A percentile compares a stretch with the other conserved stretches of the same genome.
Evolutionary conservation across 2,113 vertebrate genomes (phyloP).

Genomic region (Lepisosteus oculatus): DNA sequence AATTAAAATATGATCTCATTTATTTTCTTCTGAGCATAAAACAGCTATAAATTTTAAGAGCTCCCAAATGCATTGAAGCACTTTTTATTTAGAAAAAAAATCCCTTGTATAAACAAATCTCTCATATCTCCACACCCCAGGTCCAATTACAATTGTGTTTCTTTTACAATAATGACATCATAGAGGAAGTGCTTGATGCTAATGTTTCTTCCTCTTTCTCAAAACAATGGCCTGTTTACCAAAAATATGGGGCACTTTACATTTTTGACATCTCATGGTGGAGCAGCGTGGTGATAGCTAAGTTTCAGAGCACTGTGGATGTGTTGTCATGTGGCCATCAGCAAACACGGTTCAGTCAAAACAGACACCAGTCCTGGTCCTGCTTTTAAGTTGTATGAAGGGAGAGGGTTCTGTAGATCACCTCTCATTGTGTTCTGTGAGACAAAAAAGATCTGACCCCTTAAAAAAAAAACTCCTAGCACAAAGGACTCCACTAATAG

Average conservation of each 20-base stretch:
- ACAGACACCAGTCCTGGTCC: too few relatives aligned
- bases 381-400: too few relatives aligned
- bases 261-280: neutral
- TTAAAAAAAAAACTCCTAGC: too few relatives aligned
- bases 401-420: too few relatives aligned
- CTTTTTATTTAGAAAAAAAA: constrained; percentile 46
- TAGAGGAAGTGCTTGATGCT: constrained; percentile 58
- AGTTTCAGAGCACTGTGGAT: neutral
- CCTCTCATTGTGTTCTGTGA: too few relatives aligned
- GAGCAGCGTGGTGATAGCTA: neutral
- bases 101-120: constrained; percentile 52
- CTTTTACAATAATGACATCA: constrained; percentile 57
- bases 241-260: constrained; percentile 35
- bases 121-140: constrained; percentile 47
- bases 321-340: too few relatives aligned
- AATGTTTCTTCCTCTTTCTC: constrained; percentile 63
- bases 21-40: constrained; percentile 36
- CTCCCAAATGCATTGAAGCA: constrained; percentile 45
- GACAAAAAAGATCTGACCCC: too few relatives aligned
- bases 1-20: constrained; percentile 57
- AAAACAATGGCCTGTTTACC: constrained; percentile 62
- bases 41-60: constrained; percentile 54
- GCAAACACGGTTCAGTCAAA: too few relatives aligned
- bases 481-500: too few relatives aligned
- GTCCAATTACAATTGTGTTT: constrained; percentile 41